phyloP scores from a whole-genome alignment of 2,113 vertebrate species.

The Myotis yumanensis region DNA sequence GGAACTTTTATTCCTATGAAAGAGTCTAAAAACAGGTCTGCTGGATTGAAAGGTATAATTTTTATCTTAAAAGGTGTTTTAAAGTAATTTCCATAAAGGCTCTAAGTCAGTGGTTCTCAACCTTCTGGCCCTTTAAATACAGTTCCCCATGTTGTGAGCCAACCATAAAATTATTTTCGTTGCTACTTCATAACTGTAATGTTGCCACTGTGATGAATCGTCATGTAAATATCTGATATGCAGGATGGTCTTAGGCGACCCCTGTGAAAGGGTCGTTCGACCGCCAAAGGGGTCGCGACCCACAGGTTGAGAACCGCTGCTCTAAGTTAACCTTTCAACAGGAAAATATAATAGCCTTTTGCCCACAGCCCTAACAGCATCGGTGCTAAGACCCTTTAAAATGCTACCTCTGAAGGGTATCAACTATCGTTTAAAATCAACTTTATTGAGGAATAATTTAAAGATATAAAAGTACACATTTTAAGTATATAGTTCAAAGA shows the following conservation, averaged over 20 bases:
- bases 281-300: too few species aligned
- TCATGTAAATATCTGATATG: too few species aligned
- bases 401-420: background rate
- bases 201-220: too few species aligned
- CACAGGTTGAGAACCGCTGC: too few species aligned
- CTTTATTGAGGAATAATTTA: background rate
- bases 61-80: background rate
- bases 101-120: background rate
- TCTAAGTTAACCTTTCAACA: background rate
- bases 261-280: too few species aligned
- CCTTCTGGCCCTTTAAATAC: too few species aligned
- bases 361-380: background rate
- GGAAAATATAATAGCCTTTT: background rate
- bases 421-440: constrained; percentile 1
- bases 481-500: background rate
- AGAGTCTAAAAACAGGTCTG: background rate
- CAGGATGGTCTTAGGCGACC: too few species aligned
- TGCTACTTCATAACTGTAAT: too few species aligned
- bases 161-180: too few species aligned
- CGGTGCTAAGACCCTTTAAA: background rate
- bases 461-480: background rate
- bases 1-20: background rate
- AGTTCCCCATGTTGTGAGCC: too few species aligned
- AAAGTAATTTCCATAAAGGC: background rate
- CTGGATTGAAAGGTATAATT: background rate